Evolutionary conservation across 2,113 vertebrate species (phyloP).

Genomic region (Chrysemys picta): DNA sequence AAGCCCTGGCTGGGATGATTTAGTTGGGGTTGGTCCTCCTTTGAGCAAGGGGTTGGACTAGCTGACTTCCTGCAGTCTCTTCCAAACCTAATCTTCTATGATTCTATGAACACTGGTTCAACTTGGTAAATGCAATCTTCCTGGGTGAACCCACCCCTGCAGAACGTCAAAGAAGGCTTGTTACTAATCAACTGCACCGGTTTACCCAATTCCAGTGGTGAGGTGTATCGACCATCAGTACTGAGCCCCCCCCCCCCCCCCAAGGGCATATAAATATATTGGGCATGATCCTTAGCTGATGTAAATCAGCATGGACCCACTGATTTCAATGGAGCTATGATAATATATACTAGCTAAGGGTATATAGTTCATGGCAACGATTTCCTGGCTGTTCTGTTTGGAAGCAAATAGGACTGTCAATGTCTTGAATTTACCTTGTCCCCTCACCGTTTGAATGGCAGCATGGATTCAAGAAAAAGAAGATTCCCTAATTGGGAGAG

Average conservation of each 20-base stretch:
- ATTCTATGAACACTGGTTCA: neutral
- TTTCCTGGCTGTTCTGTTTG: slow-evolving; percentile 18
- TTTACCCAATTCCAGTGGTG: neutral
- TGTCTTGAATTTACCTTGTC: slow-evolving; percentile 13
- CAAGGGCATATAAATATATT: neutral
- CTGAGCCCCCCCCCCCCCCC: neutral
- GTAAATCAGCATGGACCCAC: neutral
- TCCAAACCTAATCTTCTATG: too few relatives aligned
- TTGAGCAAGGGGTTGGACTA: too few relatives aligned
- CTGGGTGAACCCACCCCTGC: neutral
- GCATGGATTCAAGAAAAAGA: slow-evolving; percentile 22
- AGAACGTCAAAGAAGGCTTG: neutral
- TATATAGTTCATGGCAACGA: neutral
- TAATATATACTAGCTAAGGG: slow-evolving; percentile 16
- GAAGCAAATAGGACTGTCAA: neutral
- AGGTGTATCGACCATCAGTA: neutral
- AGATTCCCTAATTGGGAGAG: slow-evolving; percentile 8
- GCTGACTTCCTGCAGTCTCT: too few relatives aligned
- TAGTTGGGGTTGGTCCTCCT: too few relatives aligned
- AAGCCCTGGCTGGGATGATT: too few relatives aligned
- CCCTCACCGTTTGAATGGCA: neutral
- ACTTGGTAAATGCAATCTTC: neutral
- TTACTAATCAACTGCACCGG: neutral
- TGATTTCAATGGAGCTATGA: slow-evolving; percentile 31
- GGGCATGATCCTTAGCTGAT: neutral